Conservation (phyloP, 2,113 vertebrate genomes). For the Glaucidium brasilianum region DNA sequence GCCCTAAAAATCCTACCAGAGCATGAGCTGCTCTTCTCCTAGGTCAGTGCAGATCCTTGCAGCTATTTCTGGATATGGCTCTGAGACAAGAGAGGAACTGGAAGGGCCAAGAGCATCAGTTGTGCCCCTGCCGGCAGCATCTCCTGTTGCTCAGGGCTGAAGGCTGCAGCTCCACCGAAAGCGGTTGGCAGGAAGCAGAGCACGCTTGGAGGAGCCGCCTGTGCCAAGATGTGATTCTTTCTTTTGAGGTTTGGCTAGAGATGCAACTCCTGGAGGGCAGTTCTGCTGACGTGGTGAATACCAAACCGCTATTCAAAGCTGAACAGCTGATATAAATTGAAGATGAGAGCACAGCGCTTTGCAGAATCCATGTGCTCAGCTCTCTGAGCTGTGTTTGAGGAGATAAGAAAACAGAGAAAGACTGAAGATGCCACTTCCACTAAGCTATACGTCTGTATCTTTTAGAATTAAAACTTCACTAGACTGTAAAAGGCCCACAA, state of each 20-base stretch:
- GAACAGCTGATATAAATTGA: constrained; percentile 16
- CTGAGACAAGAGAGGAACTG: not conserved
- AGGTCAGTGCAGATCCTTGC: not conserved
- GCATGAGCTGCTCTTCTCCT: not conserved
- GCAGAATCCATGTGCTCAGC: not conserved
- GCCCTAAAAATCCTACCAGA: not conserved
- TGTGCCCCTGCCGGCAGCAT: not conserved
- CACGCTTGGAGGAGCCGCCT: not conserved
- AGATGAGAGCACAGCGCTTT: not conserved
- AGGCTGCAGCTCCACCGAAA: not conserved
- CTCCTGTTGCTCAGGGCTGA: not conserved
- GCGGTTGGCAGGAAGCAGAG: not conserved
- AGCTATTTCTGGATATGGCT: not conserved
- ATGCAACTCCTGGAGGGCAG: not conserved
- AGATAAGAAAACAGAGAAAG: not conserved
- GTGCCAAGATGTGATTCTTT: not conserved
- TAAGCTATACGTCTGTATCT: not conserved
- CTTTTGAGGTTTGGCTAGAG: constrained; percentile 4
- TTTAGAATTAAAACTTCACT: not conserved
- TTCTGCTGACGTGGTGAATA: not conserved
- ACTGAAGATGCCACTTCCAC: not conserved
- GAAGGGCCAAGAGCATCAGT: not conserved
- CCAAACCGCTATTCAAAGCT: not conserved
- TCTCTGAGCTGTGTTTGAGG: not conserved
- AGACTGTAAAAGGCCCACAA: not conserved